These are phyloP conservation scores for Chrysaora quinquecirrha DNA, from an alignment of 30 jellyfish, hydroid and myxozoan genomes.

Conservation along the genomic window DNA sequence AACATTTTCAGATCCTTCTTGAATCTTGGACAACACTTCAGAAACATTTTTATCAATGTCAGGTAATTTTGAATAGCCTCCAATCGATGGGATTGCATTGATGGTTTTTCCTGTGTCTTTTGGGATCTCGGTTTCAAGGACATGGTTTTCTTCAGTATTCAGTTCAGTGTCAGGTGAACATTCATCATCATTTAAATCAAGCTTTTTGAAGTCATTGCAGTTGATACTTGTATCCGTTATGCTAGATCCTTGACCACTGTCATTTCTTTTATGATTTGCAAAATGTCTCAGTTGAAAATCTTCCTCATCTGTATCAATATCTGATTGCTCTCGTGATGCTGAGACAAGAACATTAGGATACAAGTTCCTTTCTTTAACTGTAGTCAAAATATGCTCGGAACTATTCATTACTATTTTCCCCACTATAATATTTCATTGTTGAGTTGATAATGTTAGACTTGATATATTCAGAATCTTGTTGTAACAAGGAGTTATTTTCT, in stretches of 20 bases:
- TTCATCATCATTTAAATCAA: conserved; percentile 54
- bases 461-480: background rate
- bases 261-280: conserved; percentile 68
- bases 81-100: background rate
- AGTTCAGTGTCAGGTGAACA: background rate
- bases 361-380: conserved; percentile 43
- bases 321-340: conserved; percentile 72
- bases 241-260: conserved; percentile 98
- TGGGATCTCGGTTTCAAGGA: background rate
- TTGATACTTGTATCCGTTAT: conserved; percentile 58
- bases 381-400: background rate
- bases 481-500: background rate
- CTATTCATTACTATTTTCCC: background rate
- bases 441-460: no score
- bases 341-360: conserved; percentile 87
- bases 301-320: conserved; percentile 90
- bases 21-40: conserved; percentile 28
- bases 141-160: background rate
- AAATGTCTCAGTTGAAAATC: conserved; percentile 74
- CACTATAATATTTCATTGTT: background rate
- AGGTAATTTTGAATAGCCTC: background rate
- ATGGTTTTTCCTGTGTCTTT: background rate
- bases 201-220: conserved; percentile 37
- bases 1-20: conserved; percentile 23
- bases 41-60: conserved; percentile 50